Evolutionary conservation across 2,113 vertebrate species (phyloP).

Genomic region (Poecile atricapillus): DNA sequence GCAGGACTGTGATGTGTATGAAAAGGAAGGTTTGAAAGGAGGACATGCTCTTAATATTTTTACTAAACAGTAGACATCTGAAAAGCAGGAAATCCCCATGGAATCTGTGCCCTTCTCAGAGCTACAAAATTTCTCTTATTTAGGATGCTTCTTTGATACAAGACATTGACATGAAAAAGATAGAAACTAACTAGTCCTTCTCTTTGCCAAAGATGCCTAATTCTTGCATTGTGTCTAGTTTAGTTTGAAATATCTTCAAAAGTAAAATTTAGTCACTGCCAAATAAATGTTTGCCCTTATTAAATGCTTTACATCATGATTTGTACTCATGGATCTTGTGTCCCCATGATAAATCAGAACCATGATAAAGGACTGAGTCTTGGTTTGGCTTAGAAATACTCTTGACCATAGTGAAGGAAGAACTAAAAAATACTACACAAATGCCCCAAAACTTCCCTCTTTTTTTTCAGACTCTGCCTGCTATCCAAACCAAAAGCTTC

Average conservation of each 20-base stretch:
- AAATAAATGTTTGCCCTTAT: neutral
- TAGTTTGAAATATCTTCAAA: neutral
- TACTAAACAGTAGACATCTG: neutral
- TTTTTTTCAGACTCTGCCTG: neutral
- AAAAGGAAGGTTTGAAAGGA: neutral
- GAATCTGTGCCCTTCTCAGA: neutral
- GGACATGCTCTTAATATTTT: neutral
- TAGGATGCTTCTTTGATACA: neutral
- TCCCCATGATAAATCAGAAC: neutral
- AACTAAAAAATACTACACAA: neutral
- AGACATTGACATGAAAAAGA: neutral
- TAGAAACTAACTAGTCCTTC: neutral
- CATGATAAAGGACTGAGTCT: neutral
- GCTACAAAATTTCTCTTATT: neutral
- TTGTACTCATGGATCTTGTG: neutral
- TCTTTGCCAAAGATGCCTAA: neutral
- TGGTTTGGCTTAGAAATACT: neutral
- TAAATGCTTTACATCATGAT: neutral
- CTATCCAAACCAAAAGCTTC: neutral
- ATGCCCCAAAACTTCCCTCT: neutral
- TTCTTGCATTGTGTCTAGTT: neutral
- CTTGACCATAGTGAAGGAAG: neutral
- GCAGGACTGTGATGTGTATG: neutral
- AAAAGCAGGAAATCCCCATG: neutral
- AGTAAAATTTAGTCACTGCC: neutral